These are phyloP conservation scores for Stenichneumon culpator DNA, from an alignment of 2,888 invertebrate species.

Conservation along the genomic window DNA sequence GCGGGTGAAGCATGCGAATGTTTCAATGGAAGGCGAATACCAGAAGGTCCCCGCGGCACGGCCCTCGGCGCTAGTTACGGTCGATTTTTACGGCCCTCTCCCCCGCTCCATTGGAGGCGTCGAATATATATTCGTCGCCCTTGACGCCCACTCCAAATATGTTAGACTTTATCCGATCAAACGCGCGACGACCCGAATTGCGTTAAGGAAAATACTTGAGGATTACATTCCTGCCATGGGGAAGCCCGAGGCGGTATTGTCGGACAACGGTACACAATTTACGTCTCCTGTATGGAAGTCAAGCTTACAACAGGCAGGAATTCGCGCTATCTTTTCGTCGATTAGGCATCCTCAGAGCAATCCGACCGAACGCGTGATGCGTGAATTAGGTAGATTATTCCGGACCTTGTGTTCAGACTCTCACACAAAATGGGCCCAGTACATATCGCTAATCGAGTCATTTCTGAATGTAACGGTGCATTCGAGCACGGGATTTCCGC, in stretches of 20 bases:
- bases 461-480: conserved; percentile 51
- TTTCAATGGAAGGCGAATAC: not conserved
- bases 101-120: conserved; percentile 54
- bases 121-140: conserved; percentile 47
- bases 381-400: conserved; percentile 58
- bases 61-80: conserved; percentile 7
- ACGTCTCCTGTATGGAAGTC: not conserved
- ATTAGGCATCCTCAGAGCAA: conserved; percentile 64
- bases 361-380: conserved; percentile 57
- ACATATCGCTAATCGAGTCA: conserved; percentile 37
- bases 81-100: conserved; percentile 65
- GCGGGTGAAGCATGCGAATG: not conserved
- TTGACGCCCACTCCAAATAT: conserved; percentile 48
- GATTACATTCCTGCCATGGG: conserved; percentile 19
- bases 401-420: conserved; percentile 48
- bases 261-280: conserved; percentile 23
- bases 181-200: not conserved
- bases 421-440: conserved; percentile 48
- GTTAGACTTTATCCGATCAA: conserved; percentile 28
- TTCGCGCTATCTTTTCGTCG: conserved; percentile 45
- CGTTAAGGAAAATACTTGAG: conserved; percentile 30
- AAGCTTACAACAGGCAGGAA: not conserved
- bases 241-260: conserved; percentile 15
- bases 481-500: conserved; percentile 52
- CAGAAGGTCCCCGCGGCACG: not conserved